Evolutionary conservation across 2,113 vertebrate species (phyloP).

Genomic region (Grammomys surdaster): DNA sequence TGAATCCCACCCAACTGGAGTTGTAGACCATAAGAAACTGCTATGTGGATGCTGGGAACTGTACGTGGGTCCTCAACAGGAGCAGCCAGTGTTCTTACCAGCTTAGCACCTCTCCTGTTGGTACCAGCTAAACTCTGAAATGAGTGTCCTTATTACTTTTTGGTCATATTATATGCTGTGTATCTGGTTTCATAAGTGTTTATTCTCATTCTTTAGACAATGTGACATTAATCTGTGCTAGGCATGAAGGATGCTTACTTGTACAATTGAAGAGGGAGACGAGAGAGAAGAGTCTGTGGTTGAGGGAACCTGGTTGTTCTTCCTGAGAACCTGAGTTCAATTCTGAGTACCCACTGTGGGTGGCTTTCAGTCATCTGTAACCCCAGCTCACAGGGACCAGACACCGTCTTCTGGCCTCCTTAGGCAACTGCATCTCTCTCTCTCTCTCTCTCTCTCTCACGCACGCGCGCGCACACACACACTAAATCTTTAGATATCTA

Average conservation of each 20-base stretch:
- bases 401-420: neutral
- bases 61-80: neutral
- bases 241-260: constrained; percentile 1
- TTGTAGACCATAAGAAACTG: neutral
- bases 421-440: neutral
- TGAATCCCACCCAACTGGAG: neutral
- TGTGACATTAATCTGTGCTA: neutral
- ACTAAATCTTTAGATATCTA: neutral
- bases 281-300: neutral
- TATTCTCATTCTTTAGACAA: neutral
- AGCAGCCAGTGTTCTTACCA: neutral
- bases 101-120: neutral
- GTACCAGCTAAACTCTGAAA: neutral
- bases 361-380: neutral
- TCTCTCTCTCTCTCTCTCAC: too few species aligned
- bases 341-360: neutral
- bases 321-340: neutral
- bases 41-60: neutral
- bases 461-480: neutral
- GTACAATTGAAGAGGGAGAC: neutral
- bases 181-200: neutral
- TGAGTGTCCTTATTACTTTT: fast-evolving
- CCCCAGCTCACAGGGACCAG: neutral
- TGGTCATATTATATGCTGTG: neutral
- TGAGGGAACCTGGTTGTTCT: neutral